Base-by-base conservation (phyloP, 2,797 vertebrate species). In the Aeoliscus strigatus region DNA sequence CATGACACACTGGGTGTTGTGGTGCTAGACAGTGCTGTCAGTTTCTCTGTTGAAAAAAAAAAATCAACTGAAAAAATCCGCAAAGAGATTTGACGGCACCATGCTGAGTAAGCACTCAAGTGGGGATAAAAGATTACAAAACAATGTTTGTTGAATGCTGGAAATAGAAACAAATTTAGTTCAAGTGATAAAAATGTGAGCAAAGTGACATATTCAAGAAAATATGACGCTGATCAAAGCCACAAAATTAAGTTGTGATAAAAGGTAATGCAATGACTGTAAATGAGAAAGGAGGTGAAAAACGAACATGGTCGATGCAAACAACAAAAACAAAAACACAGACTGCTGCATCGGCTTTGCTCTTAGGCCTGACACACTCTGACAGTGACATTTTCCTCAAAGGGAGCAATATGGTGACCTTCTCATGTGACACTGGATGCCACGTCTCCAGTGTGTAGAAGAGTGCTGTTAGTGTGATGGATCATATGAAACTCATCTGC, bases 361-460 rank as follows among this genome's bases (percentile, higher is more conserved):
- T 60, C 51, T 61, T 53, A 14, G 45, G 50, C 57, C 30, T 60
- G 64, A 73, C 48, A 67, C 52, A 47, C 39, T 68, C 30, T 76
- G 73, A 69, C 60, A 52, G 51, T 82, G 76, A 74, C 72, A 80
- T 81, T 79, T 79, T 36, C 60, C 64, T 73, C 74, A 73, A 64
- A 70, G 69, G 61, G 69, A 74, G 47, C 61, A 67, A 64, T 66
- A 67, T 39, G 46, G 39, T 81, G 82, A 84, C 81, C 78, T 86
- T 79, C 79, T 36, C 34, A 41, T 27, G 44, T 60, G 64, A 45
- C 70, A 58, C 55, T 70, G 42, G 51, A 70, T 56, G 63, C 51
- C 62, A 54, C 58, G 45, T 53, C 59, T 51, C 33, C 60, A 56
- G 62, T 56, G 59, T 62, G 66, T 51, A 56, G 51, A 56, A 34